Evolutionary conservation across 2,888 invertebrate genomes (phyloP).

Genomic region (Noctuana brunneofusca): DNA sequence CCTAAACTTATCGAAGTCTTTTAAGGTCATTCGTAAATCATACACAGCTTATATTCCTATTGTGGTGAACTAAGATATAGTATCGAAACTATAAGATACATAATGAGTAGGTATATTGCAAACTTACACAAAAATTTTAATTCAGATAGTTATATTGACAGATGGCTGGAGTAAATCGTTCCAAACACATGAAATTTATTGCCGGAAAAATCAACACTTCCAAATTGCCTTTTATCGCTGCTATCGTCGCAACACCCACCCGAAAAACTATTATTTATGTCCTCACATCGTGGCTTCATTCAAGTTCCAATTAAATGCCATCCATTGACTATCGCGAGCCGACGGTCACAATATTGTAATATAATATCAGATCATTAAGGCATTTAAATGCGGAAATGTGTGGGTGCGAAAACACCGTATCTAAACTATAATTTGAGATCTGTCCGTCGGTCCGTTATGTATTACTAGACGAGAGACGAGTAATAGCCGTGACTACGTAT

Average conservation of each 20-base stretch:
- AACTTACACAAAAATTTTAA: not conserved
- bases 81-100: too few relatives aligned
- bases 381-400: constrained; percentile 78
- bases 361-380: constrained; percentile 78
- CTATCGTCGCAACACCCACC: constrained; percentile 49
- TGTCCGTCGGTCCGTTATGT: constrained; percentile 70
- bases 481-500: constrained; percentile 72
- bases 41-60: too few relatives aligned
- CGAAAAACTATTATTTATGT: constrained; percentile 58
- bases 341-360: constrained; percentile 63
- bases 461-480: constrained; percentile 43
- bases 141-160: not conserved
- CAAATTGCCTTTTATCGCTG: constrained; percentile 42
- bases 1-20: too few relatives aligned
- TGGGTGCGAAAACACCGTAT: constrained; percentile 81
- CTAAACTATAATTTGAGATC: constrained; percentile 80
- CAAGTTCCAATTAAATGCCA: constrained; percentile 58
- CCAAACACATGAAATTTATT: constrained; percentile 40
- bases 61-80: too few relatives aligned
- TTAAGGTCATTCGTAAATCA: too few relatives aligned
- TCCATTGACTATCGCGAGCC: constrained; percentile 64
- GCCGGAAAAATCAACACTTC: constrained; percentile 46
- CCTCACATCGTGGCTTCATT: constrained; percentile 55
- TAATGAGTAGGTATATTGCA: not conserved
- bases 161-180: not conserved